Evolutionary conservation across 2,113 vertebrate species (phyloP), one percentile per base, ranked within the genome.

Genomic region (Verasper variegatus): DNA sequence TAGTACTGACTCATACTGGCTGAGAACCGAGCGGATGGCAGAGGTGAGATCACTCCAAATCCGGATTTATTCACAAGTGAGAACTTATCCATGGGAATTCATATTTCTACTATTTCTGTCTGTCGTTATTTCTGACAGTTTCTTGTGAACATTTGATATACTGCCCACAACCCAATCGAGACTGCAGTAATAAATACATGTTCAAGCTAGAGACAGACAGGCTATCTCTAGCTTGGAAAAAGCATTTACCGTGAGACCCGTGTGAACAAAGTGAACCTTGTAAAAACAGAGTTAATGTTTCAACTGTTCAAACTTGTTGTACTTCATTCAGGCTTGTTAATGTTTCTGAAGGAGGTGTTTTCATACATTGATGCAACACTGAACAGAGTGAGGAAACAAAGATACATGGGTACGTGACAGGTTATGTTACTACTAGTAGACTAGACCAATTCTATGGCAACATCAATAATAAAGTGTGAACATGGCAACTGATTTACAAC

Each of bases 231-330:
- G 10, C 12, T 55, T 55, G 45, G 21, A 12, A 76, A n/a, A n/a
- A 26, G 37, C 40, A 49, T 35, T 31, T 31, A 31, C 27, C 0
- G 27, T 31, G 27, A 6, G 27, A 31, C 5, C 6, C 31, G 47
- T 24, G 35, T 61, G 40, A 27, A 24, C 1, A 18, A 59, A 54
- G 31, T 61, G 27, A 66, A 26, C 2, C 20, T 13, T 18, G 4
- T 26, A 49, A 71, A 62, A 66, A 67, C 60, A 20, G 2, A 37
- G 64, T 15, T 74, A 51, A 66, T 68, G 61, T 26, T 49, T 74
- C 40, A 74, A 26, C 52, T 20, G 0, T 26, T 24, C 59, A 54
- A 4, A 72, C 51, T 20, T 20, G 55, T 5, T 26, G 18, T n/a
- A 8, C 15, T 49, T 74, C 56, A 60, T 62, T 57, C 27, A 65